These are phyloP conservation scores for Pissodes strobi DNA, from an alignment of 1,140 invertebrate species.

Conservation along the genomic window DNA sequence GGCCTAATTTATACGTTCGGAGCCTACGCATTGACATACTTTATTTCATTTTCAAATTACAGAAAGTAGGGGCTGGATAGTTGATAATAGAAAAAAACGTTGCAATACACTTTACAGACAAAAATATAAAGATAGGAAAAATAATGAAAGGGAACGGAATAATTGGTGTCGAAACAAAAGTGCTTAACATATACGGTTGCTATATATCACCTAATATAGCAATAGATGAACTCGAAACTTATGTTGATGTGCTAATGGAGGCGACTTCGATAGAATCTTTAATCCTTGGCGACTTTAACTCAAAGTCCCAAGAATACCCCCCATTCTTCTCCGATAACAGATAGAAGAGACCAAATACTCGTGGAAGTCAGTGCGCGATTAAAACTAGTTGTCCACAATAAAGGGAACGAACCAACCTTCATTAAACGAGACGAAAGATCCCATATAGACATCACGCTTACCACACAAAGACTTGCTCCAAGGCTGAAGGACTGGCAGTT, in stretches of 20 bases:
- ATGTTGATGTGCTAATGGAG: neutral
- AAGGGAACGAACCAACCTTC: too few species aligned
- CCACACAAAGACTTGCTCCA: too few species aligned
- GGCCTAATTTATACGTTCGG: too few species aligned
- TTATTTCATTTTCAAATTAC: too few species aligned
- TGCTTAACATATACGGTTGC: neutral
- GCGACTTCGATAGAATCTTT: neutral
- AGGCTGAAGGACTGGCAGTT: too few species aligned
- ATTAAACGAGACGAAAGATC: too few species aligned
- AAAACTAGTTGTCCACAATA: neutral
- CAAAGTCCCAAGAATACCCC: neutral
- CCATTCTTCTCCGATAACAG: neutral
- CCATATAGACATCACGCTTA: too few species aligned
- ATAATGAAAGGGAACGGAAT: neutral
- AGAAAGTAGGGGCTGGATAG: neutral
- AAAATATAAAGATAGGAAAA: neutral
- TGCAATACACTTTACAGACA: neutral
- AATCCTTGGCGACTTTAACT: constrained; percentile 14
- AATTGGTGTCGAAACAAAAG: neutral
- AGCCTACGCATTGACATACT: too few species aligned
- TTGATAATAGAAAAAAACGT: neutral
- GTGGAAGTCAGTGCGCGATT: neutral
- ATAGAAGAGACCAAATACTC: neutral
- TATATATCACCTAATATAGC: constrained; percentile 16
- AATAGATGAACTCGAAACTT: neutral